Evolutionary conservation across 2,888 invertebrate species (phyloP).

Genomic region (Ryuthela nishihirai): DNA sequence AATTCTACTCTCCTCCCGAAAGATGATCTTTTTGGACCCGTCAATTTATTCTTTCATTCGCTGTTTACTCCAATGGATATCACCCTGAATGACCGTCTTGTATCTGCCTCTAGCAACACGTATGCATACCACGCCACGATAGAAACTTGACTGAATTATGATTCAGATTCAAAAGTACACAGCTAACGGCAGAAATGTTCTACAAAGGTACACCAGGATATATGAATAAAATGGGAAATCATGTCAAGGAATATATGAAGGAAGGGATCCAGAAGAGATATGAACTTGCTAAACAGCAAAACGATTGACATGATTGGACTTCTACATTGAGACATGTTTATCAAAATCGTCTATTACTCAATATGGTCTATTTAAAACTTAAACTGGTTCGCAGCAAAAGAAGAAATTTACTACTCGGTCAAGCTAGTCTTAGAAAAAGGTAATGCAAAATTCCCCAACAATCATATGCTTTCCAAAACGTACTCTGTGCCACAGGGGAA

Average conservation of each 20-base stretch:
- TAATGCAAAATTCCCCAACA: no score
- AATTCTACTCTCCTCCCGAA: not conserved
- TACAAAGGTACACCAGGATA: no score
- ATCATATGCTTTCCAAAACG: no score
- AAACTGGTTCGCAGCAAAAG: slow-evolving; percentile 24
- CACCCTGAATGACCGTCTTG: no score
- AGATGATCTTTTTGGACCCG: no score
- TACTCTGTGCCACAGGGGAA: slow-evolving; percentile 41
- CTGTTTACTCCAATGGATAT: slow-evolving; percentile 5
- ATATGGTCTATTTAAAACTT: slow-evolving; percentile 5
- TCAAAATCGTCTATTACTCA: slow-evolving; percentile 16
- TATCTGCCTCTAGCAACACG: no score
- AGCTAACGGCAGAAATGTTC: slow-evolving; percentile 1
- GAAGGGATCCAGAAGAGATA: slow-evolving; percentile 11
- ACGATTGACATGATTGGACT: slow-evolving; percentile 16
- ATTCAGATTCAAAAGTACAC: slow-evolving; percentile 2
- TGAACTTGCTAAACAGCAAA: not conserved
- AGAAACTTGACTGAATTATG: slow-evolving; percentile 8
- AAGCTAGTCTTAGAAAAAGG: slow-evolving; percentile 12
- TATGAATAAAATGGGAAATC: no score
- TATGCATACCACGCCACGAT: slow-evolving; percentile 7
- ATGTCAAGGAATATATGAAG: not conserved
- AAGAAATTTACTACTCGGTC: slow-evolving; percentile 11
- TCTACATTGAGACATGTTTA: slow-evolving; percentile 24
- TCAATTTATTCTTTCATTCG: slow-evolving; percentile 4